Conservation (phyloP, 2,797 vertebrate genomes). For the Scolopax bukidnonensis region DNA sequence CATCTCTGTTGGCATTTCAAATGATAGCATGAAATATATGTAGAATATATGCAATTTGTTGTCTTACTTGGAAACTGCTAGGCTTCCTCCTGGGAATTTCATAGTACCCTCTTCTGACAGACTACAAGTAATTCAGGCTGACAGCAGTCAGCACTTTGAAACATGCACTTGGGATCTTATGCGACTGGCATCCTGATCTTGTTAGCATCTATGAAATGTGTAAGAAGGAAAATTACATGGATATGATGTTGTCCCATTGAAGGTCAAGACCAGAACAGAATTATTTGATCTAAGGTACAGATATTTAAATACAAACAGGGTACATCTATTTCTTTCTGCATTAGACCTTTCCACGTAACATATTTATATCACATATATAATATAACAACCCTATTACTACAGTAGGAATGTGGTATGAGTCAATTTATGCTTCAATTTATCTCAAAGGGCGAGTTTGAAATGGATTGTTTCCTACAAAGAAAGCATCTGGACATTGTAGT, state of each 20-base stretch:
- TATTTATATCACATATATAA: neutral
- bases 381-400: neutral
- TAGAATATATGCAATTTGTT: neutral
- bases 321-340: neutral
- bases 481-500: neutral
- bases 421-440: neutral
- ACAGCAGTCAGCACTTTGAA: neutral
- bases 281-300: neutral
- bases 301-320: neutral
- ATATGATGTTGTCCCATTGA: neutral
- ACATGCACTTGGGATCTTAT: neutral
- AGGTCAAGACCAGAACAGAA: neutral
- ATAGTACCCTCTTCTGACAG: neutral
- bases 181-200: neutral
- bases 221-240: neutral
- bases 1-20: no score
- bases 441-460: neutral
- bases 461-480: neutral
- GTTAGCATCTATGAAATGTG: neutral
- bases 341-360: neutral
- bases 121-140: neutral
- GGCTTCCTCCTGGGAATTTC: neutral
- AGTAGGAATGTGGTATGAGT: neutral
- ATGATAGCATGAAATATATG: neutral
- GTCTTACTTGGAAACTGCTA: neutral